phyloP scores from a whole-genome alignment of 1,140 invertebrate genomes.

The Drosophila nasuta region DNA sequence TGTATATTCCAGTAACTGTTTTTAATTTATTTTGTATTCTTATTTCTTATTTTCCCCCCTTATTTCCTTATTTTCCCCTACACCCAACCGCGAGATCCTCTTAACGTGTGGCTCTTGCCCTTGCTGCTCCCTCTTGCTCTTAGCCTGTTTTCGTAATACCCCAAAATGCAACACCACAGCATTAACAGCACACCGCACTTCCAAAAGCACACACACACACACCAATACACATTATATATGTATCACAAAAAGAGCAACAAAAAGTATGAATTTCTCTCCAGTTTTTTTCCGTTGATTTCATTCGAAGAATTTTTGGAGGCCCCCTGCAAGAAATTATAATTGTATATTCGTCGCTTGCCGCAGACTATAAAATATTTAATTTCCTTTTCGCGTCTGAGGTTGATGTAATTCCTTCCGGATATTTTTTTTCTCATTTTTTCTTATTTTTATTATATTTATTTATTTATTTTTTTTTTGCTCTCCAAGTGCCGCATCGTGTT shows the following conservation, averaged over 20 bases:
- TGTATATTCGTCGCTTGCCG: constrained; percentile 59
- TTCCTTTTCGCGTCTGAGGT: constrained; percentile 64
- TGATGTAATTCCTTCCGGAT: constrained; percentile 79
- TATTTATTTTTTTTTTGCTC: constrained; percentile 10
- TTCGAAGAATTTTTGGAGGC: constrained; percentile 54
- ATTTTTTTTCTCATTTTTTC: constrained; percentile 43
- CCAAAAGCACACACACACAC: constrained; percentile 9
- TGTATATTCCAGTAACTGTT: constrained; percentile 43
- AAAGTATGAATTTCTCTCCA: constrained; percentile 50
- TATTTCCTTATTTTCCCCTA: constrained; percentile 17
- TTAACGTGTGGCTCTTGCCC: constrained; percentile 42
- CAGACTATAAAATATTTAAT: constrained; percentile 83
- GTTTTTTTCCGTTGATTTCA: constrained; percentile 62
- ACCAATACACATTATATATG: not conserved
- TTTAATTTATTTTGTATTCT: constrained; percentile 18
- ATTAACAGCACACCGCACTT: constrained; percentile 44
- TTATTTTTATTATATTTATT: not conserved
- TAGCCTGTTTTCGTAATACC: constrained; percentile 47
- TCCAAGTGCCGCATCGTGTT: constrained; percentile 64
- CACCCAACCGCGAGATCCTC: constrained; percentile 61
- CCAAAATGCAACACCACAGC: constrained; percentile 62
- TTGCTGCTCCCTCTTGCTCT: constrained; percentile 29
- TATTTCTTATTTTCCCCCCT: constrained; percentile 1
- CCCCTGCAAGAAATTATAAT: constrained; percentile 71
- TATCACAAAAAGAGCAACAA: constrained; percentile 13